phyloP scores from a whole-genome alignment of 2,888 invertebrate genomes.

The Drosophila vallismaia region DNA sequence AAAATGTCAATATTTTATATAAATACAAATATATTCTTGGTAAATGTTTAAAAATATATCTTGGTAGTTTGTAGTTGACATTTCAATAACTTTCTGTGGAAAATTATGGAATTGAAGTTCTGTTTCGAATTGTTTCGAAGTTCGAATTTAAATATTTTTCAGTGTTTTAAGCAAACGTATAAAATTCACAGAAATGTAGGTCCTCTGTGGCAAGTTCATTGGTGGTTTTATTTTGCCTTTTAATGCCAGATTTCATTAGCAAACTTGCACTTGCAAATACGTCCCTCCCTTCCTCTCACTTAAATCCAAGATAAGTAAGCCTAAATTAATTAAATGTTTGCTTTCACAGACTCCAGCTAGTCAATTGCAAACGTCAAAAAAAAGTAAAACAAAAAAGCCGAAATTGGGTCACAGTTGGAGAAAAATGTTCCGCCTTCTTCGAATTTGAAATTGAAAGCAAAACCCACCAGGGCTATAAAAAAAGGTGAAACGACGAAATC shows the following conservation, averaged over 20 bases:
- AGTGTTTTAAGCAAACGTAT: neutral
- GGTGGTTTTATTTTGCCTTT: neutral
- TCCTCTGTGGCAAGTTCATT: constrained; percentile 9
- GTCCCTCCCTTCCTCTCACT: neutral
- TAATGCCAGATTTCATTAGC: constrained; percentile 14
- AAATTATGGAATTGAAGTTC: no score
- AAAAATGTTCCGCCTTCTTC: constrained; percentile 11
- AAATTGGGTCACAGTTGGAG: constrained; percentile 22
- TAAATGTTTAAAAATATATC: no score
- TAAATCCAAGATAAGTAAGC: constrained; percentile 20
- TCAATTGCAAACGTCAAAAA: constrained; percentile 19
- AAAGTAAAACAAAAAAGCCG: constrained; percentile 4
- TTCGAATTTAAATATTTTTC: neutral
- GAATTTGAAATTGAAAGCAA: constrained; percentile 55
- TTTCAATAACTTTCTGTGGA: no score
- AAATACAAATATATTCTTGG: no score
- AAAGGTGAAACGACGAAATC: constrained; percentile 46
- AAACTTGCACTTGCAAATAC: constrained; percentile 1
- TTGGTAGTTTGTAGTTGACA: no score
- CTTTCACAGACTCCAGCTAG: constrained; percentile 2
- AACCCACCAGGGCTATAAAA: constrained; percentile 39
- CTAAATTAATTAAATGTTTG: constrained; percentile 63
- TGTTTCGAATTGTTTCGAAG: no score
- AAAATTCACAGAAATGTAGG: neutral
- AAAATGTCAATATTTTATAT: no score